Evolutionary conservation across 1,140 invertebrate species (phyloP).

Genomic region (Eciton burchellii): DNA sequence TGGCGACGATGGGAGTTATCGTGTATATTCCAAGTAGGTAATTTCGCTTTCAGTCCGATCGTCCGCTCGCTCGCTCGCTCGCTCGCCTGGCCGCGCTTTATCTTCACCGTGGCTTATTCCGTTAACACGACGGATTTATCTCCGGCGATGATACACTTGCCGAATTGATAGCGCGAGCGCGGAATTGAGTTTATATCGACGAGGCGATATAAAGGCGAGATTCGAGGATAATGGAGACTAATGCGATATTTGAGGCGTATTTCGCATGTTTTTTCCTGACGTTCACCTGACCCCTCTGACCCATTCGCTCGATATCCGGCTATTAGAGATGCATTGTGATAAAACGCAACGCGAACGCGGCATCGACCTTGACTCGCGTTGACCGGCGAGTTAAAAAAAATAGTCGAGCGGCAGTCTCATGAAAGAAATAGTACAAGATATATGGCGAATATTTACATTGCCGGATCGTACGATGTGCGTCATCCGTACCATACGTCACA

Average conservation of each 20-base stretch:
- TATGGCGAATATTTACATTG: constrained; percentile 41
- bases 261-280: neutral
- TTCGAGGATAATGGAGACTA: neutral
- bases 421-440: constrained; percentile 24
- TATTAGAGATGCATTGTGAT: constrained; percentile 14
- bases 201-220: neutral
- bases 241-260: neutral
- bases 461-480: constrained; percentile 46
- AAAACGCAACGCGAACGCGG: constrained; percentile 55
- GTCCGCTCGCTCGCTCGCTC: neutral
- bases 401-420: constrained; percentile 22
- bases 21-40: constrained; percentile 83
- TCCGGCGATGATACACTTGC: neutral
- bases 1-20: constrained; percentile 83
- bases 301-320: neutral
- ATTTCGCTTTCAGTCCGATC: constrained; percentile 41
- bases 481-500: constrained; percentile 15
- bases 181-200: neutral
- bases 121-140: neutral
- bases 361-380: constrained; percentile 64
- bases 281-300: constrained; percentile 4
- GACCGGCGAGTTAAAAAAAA: constrained; percentile 63
- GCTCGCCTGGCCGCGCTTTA: too few relatives aligned
- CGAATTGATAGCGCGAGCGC: neutral
- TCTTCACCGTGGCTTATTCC: neutral